A percentile compares a stretch with the other conserved stretches of the same genome.
phyloP scores from a whole-genome alignment of 92 coral and sea anemone species.

The Siderastrea radians region DNA sequence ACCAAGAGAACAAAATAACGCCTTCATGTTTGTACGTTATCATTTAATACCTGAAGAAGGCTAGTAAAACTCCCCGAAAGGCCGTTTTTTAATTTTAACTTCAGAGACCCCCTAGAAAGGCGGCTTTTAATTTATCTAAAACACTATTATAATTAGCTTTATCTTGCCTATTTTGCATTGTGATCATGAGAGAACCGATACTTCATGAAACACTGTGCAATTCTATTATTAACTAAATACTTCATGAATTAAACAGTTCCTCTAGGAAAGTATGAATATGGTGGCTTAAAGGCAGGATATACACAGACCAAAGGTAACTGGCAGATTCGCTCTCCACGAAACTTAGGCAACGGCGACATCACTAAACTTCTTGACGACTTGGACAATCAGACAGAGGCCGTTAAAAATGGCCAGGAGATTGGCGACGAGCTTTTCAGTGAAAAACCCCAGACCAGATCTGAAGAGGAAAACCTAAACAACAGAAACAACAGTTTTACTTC shows the following conservation, averaged over 20 bases:
- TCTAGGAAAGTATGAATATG: background rate
- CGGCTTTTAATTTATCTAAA: no score
- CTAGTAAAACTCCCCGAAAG: no score
- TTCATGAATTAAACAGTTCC: background rate
- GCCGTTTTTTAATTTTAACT: no score
- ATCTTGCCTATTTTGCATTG: no score
- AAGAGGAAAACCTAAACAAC: background rate
- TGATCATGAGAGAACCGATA: no score
- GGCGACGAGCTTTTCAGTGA: constrained; percentile 36
- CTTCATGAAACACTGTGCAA: background rate
- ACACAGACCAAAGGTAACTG: background rate
- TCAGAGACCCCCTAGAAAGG: no score
- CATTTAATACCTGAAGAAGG: no score
- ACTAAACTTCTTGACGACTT: constrained; percentile 40
- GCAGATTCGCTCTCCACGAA: constrained; percentile 7
- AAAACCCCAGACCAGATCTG: background rate
- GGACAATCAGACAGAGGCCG: constrained; percentile 53
- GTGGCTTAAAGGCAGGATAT: background rate
- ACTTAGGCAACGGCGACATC: constrained; percentile 26
- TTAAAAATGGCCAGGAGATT: constrained; percentile 38
- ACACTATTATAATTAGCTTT: no score
- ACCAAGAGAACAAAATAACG: no score
- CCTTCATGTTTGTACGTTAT: no score
- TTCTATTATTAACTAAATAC: background rate
- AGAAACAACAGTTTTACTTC: background rate